Base-by-base conservation (phyloP, 2,888 invertebrate genomes). In the Lacanobia wlatinum region DNA sequence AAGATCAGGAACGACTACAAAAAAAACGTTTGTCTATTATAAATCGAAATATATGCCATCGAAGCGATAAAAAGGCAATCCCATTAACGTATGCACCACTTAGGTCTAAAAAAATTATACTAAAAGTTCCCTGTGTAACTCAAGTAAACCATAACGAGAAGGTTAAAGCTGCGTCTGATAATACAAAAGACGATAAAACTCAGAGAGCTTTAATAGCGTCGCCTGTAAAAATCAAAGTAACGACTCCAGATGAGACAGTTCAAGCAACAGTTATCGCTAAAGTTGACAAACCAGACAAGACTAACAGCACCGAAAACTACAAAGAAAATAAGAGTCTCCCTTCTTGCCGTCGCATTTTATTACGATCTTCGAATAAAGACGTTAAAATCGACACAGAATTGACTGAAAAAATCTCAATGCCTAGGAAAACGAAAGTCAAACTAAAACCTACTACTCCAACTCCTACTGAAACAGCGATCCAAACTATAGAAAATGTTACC, bases 1-100 rank as follows among this genome's bases (percentile, higher is more conserved):
- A 83, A 59, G 87, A 90, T 46, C 78, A 84, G 38, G 91, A 92
- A 78, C 89, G 93, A 83, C 66, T 95, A 38, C 87, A 85, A 73
- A 88, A 84, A 43, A 95, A 95, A 87, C 90, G 95, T 5, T 78
- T 91, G 63, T 90, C 90, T 53, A 90, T 96, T 81, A 75, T 94
- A 28, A 93, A 93, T 82, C 91, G 94, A 81, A 85, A 91, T 82
- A 86, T 90, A 68, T 86, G 75, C 55, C 89, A 91, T 82, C 76
- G 78, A 23, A 90, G 84, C 71, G 77, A 83, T 56, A 76, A 85
- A 52, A 86, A 89, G 58, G 87, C 92, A 0, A 96, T 95, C 72
- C 89, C 94, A 16, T 86, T 96, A 48, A 82, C 84, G 18, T 95
- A 93, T 82, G 73, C 83, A 50, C 91, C 94, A 1, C 72, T 91